A percentile compares a stretch with the other conserved stretches of the same genome.
Conservation (phyloP, 2,888 invertebrate genomes). For the Mimachlamys varia region DNA sequence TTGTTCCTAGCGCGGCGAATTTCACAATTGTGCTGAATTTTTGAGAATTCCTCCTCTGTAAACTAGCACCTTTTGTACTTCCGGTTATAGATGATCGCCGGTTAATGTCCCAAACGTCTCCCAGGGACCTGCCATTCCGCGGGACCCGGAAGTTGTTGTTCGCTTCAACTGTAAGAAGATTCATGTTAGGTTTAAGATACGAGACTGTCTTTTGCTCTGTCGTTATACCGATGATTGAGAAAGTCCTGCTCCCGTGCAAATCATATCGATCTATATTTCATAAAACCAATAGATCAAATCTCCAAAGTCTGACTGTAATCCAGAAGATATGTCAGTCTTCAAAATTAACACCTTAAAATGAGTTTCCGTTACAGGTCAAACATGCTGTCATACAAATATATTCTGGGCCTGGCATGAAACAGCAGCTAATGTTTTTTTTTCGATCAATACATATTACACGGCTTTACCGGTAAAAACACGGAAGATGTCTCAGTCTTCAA, state of each 20-base stretch:
- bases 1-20: neutral
- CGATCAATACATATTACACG: neutral
- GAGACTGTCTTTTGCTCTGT: neutral
- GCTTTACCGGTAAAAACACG: neutral
- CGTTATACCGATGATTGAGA: neutral
- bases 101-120: neutral
- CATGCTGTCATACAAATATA: neutral
- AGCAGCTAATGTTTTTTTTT: neutral
- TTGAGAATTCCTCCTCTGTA: constrained; percentile 18
- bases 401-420: neutral
- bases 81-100: constrained; percentile 1
- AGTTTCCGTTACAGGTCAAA: neutral
- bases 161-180: constrained; percentile 10
- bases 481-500: neutral
- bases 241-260: neutral
- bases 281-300: too few relatives aligned
- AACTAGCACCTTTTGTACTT: neutral
- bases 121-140: neutral
- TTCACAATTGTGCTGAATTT: neutral
- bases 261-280: too few relatives aligned
- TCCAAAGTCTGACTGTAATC: neutral
- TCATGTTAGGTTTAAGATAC: neutral
- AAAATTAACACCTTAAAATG: neutral
- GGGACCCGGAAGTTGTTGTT: neutral
- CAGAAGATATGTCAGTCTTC: neutral